Conservation (phyloP, 2,797 vertebrate species). For the Zalophus californianus region DNA sequence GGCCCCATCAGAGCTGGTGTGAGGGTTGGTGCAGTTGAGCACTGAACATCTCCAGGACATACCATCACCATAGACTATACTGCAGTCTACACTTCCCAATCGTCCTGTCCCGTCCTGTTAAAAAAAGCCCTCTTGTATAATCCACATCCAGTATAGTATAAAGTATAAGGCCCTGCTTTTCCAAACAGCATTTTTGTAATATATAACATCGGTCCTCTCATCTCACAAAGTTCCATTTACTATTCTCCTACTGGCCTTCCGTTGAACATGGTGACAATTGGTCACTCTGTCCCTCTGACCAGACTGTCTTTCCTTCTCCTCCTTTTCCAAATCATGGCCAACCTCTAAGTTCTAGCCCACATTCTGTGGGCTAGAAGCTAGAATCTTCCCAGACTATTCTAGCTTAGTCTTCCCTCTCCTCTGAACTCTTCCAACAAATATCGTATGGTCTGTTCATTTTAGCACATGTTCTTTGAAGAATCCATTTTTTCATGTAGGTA, state of each 20-base stretch:
- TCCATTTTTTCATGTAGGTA: not conserved
- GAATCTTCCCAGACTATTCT: not conserved
- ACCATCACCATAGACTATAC: not conserved
- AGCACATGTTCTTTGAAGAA: not conserved
- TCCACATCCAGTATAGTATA: not conserved
- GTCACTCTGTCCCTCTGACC: not conserved
- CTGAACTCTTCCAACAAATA: not conserved
- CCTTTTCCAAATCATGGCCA: not conserved
- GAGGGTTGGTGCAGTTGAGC: not conserved
- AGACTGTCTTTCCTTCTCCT: not conserved
- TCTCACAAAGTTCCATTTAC: not conserved
- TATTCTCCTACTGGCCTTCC: not conserved
- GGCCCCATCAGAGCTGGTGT: fast-evolving
- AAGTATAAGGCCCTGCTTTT: not conserved
- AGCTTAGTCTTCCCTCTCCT: not conserved
- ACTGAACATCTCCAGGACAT: not conserved
- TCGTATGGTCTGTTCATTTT: fast-evolving
- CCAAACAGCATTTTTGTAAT: not conserved
- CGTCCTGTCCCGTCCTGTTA: not conserved
- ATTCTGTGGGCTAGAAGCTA: no score
- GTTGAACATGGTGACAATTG: not conserved
- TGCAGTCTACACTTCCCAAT: not conserved
- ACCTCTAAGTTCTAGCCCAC: not conserved
- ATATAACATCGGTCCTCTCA: not conserved
- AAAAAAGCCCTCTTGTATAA: not conserved